Conservation (phyloP, 2,113 vertebrate species). For the Anser brachyrhynchus region DNA sequence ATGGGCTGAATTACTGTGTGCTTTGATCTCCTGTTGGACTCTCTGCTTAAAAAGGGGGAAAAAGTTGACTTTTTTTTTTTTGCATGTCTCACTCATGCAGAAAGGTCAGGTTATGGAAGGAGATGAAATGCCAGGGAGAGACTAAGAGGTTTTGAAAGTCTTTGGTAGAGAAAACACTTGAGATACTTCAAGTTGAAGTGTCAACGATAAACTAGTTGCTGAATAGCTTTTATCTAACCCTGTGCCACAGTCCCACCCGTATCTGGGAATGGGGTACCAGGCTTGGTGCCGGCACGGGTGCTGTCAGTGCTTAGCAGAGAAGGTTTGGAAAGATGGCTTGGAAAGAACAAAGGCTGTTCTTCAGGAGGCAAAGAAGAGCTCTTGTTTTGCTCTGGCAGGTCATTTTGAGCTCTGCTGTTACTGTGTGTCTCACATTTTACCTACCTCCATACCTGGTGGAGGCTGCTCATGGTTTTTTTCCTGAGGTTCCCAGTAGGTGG, state of each 20-base stretch:
- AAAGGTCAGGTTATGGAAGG: not conserved
- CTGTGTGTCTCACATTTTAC: not conserved
- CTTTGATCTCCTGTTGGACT: conserved; percentile 19
- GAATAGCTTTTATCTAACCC: not conserved
- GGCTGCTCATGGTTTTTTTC: not conserved
- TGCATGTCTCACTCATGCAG: not conserved
- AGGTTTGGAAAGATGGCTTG: not conserved
- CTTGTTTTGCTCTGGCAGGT: not conserved
- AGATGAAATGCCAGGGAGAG: not conserved
- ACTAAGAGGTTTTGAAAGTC: not conserved
- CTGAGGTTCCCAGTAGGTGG: not conserved
- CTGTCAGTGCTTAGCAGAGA: not conserved
- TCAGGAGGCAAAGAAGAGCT: not conserved
- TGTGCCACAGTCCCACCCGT: not conserved
- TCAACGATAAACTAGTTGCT: not conserved
- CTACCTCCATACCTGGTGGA: not conserved
- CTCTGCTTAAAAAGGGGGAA: not conserved
- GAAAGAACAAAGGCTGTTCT: not conserved
- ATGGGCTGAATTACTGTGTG: not conserved
- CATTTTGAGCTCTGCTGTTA: not conserved
- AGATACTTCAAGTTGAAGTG: not conserved
- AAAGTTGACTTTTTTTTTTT: not conserved
- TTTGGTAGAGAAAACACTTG: not conserved
- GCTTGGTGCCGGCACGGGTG: not conserved
- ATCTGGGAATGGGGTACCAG: not conserved